These are phyloP conservation scores for Sakesphorus luctuosus DNA, from an alignment of 2,113 vertebrate species.

Conservation along the genomic window DNA sequence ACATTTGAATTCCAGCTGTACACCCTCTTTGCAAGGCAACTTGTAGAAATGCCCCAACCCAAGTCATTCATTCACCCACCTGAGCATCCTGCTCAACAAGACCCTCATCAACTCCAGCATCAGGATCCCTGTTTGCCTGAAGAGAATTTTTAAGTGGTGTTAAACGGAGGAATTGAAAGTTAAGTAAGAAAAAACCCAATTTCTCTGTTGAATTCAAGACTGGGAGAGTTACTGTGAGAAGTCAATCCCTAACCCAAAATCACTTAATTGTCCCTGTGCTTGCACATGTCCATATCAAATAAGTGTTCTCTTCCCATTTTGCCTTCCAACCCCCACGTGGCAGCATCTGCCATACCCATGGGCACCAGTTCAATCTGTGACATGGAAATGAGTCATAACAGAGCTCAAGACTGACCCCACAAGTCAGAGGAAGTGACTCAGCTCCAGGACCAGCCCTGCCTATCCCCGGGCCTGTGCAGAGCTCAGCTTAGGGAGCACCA, in stretches of 20 bases:
- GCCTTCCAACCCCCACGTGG: rapidly evolving
- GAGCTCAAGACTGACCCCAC: not conserved
- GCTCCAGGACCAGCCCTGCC: not conserved
- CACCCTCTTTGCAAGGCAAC: not conserved
- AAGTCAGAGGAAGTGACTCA: not conserved
- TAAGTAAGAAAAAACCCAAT: not conserved
- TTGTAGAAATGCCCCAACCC: not conserved
- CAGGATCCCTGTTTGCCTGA: slow-evolving; percentile 87
- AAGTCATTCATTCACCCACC: slow-evolving; percentile 73
- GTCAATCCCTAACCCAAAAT: not conserved
- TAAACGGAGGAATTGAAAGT: not conserved
- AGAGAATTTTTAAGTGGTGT: not conserved
- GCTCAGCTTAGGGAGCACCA: not conserved
- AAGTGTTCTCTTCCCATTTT: not conserved
- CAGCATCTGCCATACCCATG: not conserved
- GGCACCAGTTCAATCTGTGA: not conserved
- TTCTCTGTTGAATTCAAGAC: not conserved
- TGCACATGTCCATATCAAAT: not conserved
- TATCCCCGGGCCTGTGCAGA: not conserved
- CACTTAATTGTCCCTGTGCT: not conserved
- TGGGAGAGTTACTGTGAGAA: not conserved
- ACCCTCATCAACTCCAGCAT: slow-evolving; percentile 73
- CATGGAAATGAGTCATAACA: not conserved
- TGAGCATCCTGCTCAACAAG: slow-evolving; percentile 91
- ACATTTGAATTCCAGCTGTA: not conserved